Conservation (phyloP, 1,140 invertebrate species). For the Carcinoscorpius rotundicauda region DNA sequence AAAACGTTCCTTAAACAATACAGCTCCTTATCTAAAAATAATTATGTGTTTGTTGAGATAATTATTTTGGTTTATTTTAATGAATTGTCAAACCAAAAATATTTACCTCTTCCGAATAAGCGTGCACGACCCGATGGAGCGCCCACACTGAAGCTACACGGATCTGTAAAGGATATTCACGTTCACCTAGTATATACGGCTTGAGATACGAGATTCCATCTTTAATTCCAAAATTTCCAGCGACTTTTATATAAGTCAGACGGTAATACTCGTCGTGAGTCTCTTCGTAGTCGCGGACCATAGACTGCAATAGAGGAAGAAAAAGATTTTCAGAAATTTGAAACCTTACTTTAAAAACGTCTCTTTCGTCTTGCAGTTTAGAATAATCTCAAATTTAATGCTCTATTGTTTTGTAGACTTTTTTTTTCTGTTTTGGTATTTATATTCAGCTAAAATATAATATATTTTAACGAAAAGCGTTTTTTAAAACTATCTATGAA, state of each 20-base stretch:
- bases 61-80: not conserved
- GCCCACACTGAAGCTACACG: constrained; percentile 13
- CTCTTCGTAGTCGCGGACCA: constrained; percentile 8
- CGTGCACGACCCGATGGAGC: constrained; percentile 4
- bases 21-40: not conserved
- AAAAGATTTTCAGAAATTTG: too few species aligned
- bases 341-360: too few species aligned
- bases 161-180: not conserved
- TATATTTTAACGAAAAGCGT: too few species aligned
- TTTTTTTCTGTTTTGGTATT: too few species aligned
- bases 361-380: too few species aligned
- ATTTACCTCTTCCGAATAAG: constrained; percentile 14
- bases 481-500: too few species aligned
- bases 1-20: too few species aligned
- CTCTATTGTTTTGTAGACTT: too few species aligned
- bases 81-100: not conserved
- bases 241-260: constrained; percentile 7
- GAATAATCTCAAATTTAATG: too few species aligned
- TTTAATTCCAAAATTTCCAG: constrained; percentile 14
- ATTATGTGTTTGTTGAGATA: not conserved
- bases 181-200: constrained; percentile 9
- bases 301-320: constrained; percentile 5
- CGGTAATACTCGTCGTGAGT: constrained; percentile 7
- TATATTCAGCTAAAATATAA: too few species aligned
- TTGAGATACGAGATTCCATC: constrained; percentile 10